Percentiles rank a stretch among this genome's conserved stretches.
These are phyloP conservation scores for Microchrysa polita DNA, from an alignment of 2,888 invertebrate genomes.

Conservation along the genomic window DNA sequence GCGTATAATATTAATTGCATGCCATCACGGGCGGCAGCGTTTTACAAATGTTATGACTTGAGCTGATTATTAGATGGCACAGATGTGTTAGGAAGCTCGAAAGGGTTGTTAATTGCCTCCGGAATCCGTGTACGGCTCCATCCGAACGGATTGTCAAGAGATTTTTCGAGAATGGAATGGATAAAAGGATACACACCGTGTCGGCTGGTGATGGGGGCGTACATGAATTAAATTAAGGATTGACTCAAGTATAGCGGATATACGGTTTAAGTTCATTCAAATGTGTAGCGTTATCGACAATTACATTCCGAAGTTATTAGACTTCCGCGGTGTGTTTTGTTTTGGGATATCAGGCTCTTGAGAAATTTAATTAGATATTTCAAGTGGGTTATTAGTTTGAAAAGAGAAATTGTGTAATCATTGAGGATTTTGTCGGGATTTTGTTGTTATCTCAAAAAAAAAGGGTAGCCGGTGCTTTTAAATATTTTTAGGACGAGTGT, in stretches of 20 bases:
- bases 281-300: constrained; percentile 41
- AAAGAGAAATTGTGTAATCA: constrained; percentile 27
- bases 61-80: constrained; percentile 49
- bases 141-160: not conserved
- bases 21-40: constrained; percentile 40
- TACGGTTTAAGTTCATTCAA: constrained; percentile 24
- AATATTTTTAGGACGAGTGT: too few relatives aligned
- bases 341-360: constrained; percentile 1
- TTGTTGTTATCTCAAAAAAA: too few relatives aligned
- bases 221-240: constrained; percentile 29
- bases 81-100: constrained; percentile 46
- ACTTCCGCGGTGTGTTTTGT: constrained; percentile 15
- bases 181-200: constrained; percentile 1
- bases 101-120: constrained; percentile 45
- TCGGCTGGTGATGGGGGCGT: constrained; percentile 29
- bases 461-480: too few relatives aligned
- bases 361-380: constrained; percentile 41
- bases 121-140: constrained; percentile 31
- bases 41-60: constrained; percentile 45
- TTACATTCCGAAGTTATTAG: not conserved
- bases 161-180: not conserved
- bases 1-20: constrained; percentile 40
- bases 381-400: constrained; percentile 39
- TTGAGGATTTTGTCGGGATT: not conserved
- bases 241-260: constrained; percentile 4